Conservation (phyloP, 1,140 invertebrate species). For the Drosophila murphyi region DNA sequence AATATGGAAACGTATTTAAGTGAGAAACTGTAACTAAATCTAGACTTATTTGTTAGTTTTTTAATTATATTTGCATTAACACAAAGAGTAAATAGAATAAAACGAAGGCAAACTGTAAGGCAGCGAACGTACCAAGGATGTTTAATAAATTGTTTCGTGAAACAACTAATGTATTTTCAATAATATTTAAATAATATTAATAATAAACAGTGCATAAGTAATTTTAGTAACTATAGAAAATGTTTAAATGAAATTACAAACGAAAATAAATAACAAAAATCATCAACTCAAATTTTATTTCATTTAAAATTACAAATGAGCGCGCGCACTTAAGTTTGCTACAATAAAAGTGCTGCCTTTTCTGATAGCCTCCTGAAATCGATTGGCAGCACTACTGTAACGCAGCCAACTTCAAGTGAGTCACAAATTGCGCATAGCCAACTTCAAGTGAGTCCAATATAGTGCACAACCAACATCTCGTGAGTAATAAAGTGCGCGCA, state of each 20-base stretch:
- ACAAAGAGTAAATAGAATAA: constrained; percentile 50
- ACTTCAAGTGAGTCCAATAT: constrained; percentile 9
- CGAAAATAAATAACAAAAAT: constrained; percentile 77
- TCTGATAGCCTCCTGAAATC: too few relatives aligned
- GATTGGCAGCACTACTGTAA: neutral
- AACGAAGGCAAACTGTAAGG: constrained; percentile 50
- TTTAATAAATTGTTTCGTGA: constrained; percentile 80
- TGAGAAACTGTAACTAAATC: constrained; percentile 81
- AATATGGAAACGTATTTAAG: constrained; percentile 52
- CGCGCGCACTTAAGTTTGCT: neutral
- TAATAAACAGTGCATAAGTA: constrained; percentile 82
- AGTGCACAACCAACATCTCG: constrained; percentile 6
- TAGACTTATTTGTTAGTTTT: constrained; percentile 82
- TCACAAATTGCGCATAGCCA: constrained; percentile 7
- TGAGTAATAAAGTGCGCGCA: constrained; percentile 3
- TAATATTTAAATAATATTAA: constrained; percentile 83
- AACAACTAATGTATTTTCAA: constrained; percentile 83
- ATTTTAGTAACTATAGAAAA: constrained; percentile 85
- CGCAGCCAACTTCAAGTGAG: constrained; percentile 25
- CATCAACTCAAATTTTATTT: constrained; percentile 10
- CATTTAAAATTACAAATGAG: neutral
- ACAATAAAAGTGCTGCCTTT: neutral
- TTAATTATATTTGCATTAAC: constrained; percentile 69
- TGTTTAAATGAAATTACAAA: constrained; percentile 84
- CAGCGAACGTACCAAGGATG: constrained; percentile 78